phyloP scores from a whole-genome alignment of 2,888 invertebrate species.

The Melieria crassipennis region DNA sequence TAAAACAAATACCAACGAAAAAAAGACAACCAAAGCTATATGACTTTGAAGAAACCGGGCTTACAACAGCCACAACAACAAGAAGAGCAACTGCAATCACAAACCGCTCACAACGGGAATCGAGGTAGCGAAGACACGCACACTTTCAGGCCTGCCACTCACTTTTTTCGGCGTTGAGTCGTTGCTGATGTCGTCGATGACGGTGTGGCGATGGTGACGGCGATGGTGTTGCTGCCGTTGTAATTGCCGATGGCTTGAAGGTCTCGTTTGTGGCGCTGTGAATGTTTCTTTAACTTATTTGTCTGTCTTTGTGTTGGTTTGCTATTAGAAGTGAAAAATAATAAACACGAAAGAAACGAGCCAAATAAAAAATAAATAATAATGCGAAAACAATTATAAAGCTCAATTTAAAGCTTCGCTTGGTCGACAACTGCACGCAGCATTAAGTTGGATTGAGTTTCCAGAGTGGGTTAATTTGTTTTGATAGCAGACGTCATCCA shows the following conservation, averaged over 20 bases:
- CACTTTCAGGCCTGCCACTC: too few species aligned
- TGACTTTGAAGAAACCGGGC: slow-evolving; percentile 10
- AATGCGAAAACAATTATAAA: background rate
- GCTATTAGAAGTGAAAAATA: background rate
- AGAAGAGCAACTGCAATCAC: background rate
- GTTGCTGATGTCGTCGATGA: too few species aligned
- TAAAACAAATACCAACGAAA: background rate
- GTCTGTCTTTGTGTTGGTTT: too few species aligned
- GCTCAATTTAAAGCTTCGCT: slow-evolving; percentile 3
- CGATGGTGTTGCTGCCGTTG: too few species aligned
- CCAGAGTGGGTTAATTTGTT: background rate
- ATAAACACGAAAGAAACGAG: background rate
- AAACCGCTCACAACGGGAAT: too few species aligned
- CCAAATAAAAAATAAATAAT: background rate
- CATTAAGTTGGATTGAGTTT: background rate
- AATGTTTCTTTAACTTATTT: background rate
- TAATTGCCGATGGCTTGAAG: background rate
- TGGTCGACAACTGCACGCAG: background rate
- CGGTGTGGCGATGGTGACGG: too few species aligned
- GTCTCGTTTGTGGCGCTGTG: background rate
- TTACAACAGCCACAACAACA: background rate
- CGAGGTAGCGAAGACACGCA: background rate
- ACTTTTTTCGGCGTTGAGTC: too few species aligned
- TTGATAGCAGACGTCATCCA: slow-evolving; percentile 16
- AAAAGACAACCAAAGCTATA: background rate